phyloP scores from a whole-genome alignment of 1,140 invertebrate species.

The Cydia fagiglandana region DNA sequence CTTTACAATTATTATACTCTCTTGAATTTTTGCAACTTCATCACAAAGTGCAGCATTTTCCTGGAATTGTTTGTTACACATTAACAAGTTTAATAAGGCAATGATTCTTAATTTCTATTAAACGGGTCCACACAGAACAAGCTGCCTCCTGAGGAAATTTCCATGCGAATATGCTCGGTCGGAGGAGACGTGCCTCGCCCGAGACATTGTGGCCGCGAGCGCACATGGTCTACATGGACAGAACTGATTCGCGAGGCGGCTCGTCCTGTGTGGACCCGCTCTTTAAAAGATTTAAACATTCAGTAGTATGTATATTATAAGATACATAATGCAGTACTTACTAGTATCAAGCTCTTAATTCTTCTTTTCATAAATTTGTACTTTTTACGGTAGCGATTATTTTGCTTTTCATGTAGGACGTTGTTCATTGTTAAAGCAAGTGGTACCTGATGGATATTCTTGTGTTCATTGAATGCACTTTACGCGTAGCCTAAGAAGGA shows the following conservation, averaged over 20 bases:
- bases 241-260: no score
- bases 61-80: conserved; percentile 62
- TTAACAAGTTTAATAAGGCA: no score
- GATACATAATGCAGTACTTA: conserved; percentile 39
- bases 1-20: conserved; percentile 86
- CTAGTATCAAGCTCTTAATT: conserved; percentile 63
- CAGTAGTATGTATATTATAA: no score
- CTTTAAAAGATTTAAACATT: no score
- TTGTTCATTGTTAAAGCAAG: conserved; percentile 47
- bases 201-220: no score
- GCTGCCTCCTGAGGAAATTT: no score
- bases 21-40: conserved; percentile 88
- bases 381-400: conserved; percentile 61
- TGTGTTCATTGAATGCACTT: background rate
- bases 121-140: no score
- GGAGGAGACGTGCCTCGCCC: no score
- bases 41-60: conserved; percentile 91
- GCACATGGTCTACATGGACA: no score
- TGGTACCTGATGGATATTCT: background rate
- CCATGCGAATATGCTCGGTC: no score
- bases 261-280: no score
- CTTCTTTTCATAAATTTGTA: conserved; percentile 65
- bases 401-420: conserved; percentile 53
- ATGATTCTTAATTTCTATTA: no score
- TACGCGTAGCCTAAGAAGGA: background rate